Percentiles rank a stretch among this genome's conserved stretches.
Conservation (phyloP, 2,888 invertebrate genomes). For the Dendrolimus houi region DNA sequence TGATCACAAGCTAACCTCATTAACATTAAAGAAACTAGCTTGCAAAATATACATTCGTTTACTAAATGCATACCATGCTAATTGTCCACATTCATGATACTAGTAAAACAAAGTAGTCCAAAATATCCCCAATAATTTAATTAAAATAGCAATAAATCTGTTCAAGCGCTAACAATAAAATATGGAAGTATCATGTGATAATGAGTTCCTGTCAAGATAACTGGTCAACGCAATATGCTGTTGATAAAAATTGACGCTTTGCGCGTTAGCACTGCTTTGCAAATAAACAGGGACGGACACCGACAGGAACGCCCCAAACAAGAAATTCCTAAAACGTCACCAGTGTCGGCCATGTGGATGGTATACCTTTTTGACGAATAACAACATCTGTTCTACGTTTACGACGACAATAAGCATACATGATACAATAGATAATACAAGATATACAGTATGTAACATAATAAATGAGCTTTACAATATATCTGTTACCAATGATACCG, state of each 20-base stretch:
- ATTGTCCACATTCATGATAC: not conserved
- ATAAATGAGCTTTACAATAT: not conserved
- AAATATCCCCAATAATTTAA: not conserved
- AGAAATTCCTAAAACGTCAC: not conserved
- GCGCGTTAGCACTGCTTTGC: slow-evolving; percentile 7
- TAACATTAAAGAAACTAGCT: no score
- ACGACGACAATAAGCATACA: not conserved
- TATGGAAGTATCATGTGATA: slow-evolving; percentile 33
- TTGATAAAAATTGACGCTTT: slow-evolving; percentile 17
- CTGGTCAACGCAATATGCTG: slow-evolving; percentile 20
- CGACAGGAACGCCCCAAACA: not conserved
- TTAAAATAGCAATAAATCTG: not conserved
- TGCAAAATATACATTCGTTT: no score
- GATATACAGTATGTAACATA: not conserved
- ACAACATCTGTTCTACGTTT: not conserved
- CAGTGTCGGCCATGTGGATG: not conserved
- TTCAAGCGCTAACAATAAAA: slow-evolving; percentile 1
- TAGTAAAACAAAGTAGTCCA: not conserved
- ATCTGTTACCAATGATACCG: no score
- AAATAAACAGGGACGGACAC: not conserved
- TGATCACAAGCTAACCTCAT: no score
- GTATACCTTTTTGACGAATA: not conserved
- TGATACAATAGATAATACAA: not conserved
- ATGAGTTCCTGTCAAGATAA: slow-evolving; percentile 39
- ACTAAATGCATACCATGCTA: no score